These are phyloP conservation scores for Cherax quadricarinatus DNA, from an alignment of 1,140 invertebrate genomes.

Conservation along the genomic window DNA sequence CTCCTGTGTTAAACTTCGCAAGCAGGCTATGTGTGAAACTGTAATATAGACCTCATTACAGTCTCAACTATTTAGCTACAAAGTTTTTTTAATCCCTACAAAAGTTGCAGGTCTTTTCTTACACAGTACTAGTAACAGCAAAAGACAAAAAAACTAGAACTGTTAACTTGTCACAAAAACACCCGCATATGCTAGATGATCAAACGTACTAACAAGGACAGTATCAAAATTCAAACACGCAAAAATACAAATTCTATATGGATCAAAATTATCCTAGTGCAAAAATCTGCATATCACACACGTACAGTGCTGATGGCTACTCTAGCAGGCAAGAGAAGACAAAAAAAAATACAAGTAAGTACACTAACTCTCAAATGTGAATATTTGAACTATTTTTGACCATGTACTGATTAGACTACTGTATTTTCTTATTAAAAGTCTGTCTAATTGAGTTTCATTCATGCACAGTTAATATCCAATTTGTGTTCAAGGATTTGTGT, in stretches of 20 bases:
- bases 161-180: constrained; percentile 65
- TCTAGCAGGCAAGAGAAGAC: constrained; percentile 40
- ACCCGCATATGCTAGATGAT: constrained; percentile 71
- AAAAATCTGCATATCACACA: constrained; percentile 71
- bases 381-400: constrained; percentile 3
- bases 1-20: constrained; percentile 54
- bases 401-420: neutral
- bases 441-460: neutral
- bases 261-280: constrained; percentile 72
- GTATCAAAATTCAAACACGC: constrained; percentile 71
- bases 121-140: constrained; percentile 70
- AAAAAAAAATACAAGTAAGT: constrained; percentile 44
- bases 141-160: constrained; percentile 70
- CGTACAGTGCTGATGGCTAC: constrained; percentile 68
- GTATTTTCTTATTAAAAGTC: neutral
- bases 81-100: constrained; percentile 69
- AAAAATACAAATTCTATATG: constrained; percentile 72
- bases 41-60: constrained; percentile 55
- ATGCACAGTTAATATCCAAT: neutral
- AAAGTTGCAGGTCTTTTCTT: constrained; percentile 68
- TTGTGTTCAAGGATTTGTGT: neutral
- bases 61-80: constrained; percentile 61
- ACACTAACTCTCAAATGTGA: constrained; percentile 23
- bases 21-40: constrained; percentile 60
- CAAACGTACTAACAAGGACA: constrained; percentile 69